Conservation (phyloP, 2,888 invertebrate genomes). For the Deroplatys truncata region DNA sequence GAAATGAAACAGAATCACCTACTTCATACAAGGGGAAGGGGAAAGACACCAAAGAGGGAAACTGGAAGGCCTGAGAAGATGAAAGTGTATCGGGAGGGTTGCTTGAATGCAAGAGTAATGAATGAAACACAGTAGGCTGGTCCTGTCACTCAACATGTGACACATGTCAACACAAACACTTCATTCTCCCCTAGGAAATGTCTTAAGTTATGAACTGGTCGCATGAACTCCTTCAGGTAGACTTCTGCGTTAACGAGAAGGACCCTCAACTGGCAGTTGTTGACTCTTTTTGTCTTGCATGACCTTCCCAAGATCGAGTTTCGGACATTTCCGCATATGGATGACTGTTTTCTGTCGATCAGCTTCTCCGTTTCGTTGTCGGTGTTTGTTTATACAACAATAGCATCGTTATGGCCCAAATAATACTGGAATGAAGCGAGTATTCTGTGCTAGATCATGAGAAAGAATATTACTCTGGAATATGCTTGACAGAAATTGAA, state of each 20-base stretch:
- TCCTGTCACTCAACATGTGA: background rate
- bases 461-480: no score
- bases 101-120: background rate
- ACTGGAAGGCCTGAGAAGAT: background rate
- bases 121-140: background rate
- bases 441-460: no score
- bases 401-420: no score
- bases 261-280: background rate
- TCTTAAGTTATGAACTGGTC: background rate
- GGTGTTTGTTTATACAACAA: no score
- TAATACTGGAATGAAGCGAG: no score
- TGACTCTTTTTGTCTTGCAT: background rate
- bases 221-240: background rate
- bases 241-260: background rate
- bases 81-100: background rate
- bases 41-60: background rate
- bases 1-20: background rate
- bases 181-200: background rate
- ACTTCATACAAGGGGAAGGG: background rate
- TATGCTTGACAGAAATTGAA: no score
- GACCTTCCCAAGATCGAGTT: background rate
- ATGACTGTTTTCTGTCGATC: background rate
- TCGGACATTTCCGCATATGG: background rate
- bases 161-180: conserved; percentile 1
- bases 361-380: background rate